Percentiles rank a stretch among this genome's conserved stretches.
These are phyloP conservation scores for Macropus fuliginosus DNA, from an alignment of 2,797 vertebrate species.

Conservation along the genomic window DNA sequence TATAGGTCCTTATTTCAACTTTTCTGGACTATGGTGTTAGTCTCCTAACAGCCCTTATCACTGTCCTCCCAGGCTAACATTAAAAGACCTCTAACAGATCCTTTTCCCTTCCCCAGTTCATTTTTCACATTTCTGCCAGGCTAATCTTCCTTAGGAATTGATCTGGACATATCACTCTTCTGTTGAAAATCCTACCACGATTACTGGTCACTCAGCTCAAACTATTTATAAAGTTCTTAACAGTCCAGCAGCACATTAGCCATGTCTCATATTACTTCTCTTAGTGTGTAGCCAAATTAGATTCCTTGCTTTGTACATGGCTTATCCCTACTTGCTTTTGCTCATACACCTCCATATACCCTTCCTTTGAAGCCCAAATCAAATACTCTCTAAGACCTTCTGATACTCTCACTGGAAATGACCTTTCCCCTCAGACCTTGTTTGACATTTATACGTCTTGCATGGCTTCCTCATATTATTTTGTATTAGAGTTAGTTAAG, in stretches of 20 bases:
- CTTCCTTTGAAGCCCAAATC: not conserved
- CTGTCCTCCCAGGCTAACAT: not conserved
- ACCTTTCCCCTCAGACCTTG: not conserved
- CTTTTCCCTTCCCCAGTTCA: not conserved
- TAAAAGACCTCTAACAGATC: not conserved
- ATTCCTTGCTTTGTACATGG: not conserved
- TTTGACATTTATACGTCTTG: not conserved
- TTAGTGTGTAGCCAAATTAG: not conserved
- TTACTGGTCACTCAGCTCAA: too few relatives aligned
- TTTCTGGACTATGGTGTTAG: not conserved
- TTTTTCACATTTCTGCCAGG: not conserved
- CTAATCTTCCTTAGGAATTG: not conserved
- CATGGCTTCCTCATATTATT: not conserved
- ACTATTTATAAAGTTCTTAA: not conserved
- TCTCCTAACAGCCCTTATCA: not conserved
- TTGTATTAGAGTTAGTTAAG: not conserved
- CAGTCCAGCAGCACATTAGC: not conserved
- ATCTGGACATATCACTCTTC: not conserved
- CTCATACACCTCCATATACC: not conserved
- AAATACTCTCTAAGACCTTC: not conserved
- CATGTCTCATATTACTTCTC: not conserved
- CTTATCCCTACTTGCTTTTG: too few relatives aligned
- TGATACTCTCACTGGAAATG: not conserved
- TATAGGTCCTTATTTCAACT: not conserved
- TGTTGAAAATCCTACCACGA: not conserved